Percentiles rank a stretch among this genome's conserved stretches.
These are phyloP conservation scores for Philopotamus ludificatus DNA, from an alignment of 1,140 invertebrate genomes.

Conservation along the genomic window DNA sequence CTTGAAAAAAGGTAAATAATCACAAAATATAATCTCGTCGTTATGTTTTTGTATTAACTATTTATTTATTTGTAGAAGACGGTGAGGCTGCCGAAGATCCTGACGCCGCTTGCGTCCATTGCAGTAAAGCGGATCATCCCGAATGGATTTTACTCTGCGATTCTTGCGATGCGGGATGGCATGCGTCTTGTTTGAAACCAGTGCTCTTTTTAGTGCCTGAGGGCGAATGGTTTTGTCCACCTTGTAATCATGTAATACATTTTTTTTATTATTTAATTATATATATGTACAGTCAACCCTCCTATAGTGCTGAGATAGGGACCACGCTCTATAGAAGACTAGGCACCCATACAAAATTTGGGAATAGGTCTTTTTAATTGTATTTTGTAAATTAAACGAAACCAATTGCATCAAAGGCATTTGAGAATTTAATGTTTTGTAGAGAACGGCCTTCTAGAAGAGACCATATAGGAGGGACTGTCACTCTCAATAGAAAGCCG, in stretches of 20 bases:
- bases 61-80: constrained; percentile 43
- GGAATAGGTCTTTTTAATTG: too few species aligned
- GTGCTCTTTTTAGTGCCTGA: constrained; percentile 90
- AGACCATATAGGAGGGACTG: too few species aligned
- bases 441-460: too few species aligned
- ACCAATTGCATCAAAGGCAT: background rate
- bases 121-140: constrained; percentile 86
- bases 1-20: constrained; percentile 57
- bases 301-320: too few species aligned
- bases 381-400: too few species aligned
- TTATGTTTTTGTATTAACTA: constrained; percentile 10
- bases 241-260: constrained; percentile 86
- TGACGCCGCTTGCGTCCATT: constrained; percentile 81
- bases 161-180: constrained; percentile 91
- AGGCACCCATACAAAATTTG: too few species aligned
- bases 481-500: too few species aligned
- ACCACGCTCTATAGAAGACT: too few species aligned
- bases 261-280: constrained; percentile 34
- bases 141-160: constrained; percentile 96
- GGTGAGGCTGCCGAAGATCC: constrained; percentile 53
- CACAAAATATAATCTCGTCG: background rate
- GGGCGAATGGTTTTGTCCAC: constrained; percentile 96
- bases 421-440: background rate
- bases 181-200: constrained; percentile 89
- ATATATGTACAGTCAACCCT: too few species aligned